Evolutionary conservation across 1,140 invertebrate genomes (phyloP).

Genomic region (Liolophura sinensis): DNA sequence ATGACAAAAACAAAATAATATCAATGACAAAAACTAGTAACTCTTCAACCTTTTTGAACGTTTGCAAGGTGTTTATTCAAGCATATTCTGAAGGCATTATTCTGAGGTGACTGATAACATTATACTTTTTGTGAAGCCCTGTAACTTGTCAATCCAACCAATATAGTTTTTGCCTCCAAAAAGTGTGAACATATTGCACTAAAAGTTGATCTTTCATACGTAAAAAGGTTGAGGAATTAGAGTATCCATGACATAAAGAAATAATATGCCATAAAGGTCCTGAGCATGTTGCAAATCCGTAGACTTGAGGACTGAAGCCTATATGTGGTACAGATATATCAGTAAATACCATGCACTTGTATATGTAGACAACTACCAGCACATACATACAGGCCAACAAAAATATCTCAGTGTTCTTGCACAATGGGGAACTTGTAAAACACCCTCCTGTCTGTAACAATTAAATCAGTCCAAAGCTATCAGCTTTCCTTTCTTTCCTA

Average conservation of each 20-base stretch:
- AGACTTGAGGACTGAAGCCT: too few species aligned
- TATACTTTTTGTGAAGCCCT: too few species aligned
- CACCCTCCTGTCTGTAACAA: too few species aligned
- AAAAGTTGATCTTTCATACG: not conserved
- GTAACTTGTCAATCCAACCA: not conserved
- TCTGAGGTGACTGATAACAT: not conserved
- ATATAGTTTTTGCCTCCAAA: not conserved
- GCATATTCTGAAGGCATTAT: not conserved
- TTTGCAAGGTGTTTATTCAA: not conserved
- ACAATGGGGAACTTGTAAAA: too few species aligned
- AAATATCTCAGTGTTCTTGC: too few species aligned
- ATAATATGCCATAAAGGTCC: too few species aligned
- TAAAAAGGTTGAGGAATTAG: not conserved
- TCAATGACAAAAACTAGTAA: not conserved
- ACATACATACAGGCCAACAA: too few species aligned
- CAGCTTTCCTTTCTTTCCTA: too few species aligned
- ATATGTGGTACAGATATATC: too few species aligned
- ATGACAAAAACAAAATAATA: not conserved
- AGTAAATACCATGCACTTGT: not conserved
- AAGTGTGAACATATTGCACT: not conserved
- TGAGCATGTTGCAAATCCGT: too few species aligned
- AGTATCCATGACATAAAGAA: too few species aligned
- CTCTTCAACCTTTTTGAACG: not conserved
- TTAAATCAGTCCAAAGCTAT: too few species aligned
- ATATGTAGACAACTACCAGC: constrained; percentile 1